phyloP scores from a whole-genome alignment of 2,797 vertebrate species.

The Cynodonichthys magdalenae region DNA sequence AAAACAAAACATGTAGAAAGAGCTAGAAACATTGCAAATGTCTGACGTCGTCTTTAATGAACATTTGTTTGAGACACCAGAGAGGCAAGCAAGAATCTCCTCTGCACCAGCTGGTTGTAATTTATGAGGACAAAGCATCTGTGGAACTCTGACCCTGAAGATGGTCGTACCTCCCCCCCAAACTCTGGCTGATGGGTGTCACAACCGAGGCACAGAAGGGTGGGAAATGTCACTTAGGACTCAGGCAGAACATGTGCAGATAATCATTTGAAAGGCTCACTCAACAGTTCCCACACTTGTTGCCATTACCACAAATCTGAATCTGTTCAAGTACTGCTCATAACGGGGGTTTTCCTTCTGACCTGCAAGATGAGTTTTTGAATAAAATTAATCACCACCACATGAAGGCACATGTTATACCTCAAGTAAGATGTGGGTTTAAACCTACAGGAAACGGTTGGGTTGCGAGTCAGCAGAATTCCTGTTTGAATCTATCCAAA shows the following conservation, averaged over 20 bases:
- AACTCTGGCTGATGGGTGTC: slow-evolving; percentile 23
- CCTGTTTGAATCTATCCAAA: slow-evolving; percentile 32
- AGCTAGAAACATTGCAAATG: slow-evolving; percentile 40
- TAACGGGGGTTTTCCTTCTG: slow-evolving; percentile 31
- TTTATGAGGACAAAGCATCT: slow-evolving; percentile 54
- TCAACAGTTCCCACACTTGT: slow-evolving; percentile 6
- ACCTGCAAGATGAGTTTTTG: slow-evolving; percentile 5
- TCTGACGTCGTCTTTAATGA: slow-evolving; percentile 38
- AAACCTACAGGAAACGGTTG: slow-evolving; percentile 12
- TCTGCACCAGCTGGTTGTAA: slow-evolving; percentile 57
- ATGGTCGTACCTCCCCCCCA: slow-evolving; percentile 16
- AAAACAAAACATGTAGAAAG: slow-evolving; percentile 42
- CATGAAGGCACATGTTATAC: background rate
- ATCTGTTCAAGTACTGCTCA: background rate
- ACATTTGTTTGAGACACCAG: slow-evolving; percentile 31
- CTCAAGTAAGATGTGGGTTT: slow-evolving; percentile 13
- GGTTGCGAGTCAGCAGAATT: slow-evolving; percentile 44
- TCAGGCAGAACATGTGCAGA: background rate
- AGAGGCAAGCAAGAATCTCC: slow-evolving; percentile 35
- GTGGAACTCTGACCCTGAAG: slow-evolving; percentile 55
- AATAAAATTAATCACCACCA: slow-evolving; percentile 21
- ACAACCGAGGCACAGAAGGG: slow-evolving; percentile 11
- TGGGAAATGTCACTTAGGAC: slow-evolving; percentile 17
- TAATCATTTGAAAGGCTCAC: background rate
- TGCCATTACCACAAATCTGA: slow-evolving; percentile 9